Percentiles rank a stretch among this genome's conserved stretches.
These are phyloP conservation scores for Liolophura sinensis DNA, from an alignment of 1,140 invertebrate species.

Conservation along the genomic window DNA sequence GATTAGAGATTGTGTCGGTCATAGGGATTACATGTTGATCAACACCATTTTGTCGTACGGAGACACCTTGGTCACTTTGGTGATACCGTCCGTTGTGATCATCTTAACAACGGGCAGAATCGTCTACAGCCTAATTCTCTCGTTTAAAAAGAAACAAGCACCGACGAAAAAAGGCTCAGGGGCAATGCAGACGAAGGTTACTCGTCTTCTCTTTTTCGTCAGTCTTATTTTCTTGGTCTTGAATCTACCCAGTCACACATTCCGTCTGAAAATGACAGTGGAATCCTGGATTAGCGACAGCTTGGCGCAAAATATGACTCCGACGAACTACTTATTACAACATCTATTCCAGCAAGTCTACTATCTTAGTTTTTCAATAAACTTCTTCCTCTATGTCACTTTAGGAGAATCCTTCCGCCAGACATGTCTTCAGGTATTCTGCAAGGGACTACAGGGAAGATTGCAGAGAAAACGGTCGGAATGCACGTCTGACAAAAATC, in stretches of 20 bases:
- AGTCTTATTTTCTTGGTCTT: slow-evolving; percentile 78
- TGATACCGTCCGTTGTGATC: slow-evolving; percentile 63
- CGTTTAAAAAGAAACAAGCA: background rate
- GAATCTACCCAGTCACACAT: slow-evolving; percentile 69
- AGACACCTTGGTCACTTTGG: slow-evolving; percentile 64
- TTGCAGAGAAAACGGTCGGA: too few species aligned
- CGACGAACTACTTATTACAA: too few species aligned
- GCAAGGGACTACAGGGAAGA: background rate
- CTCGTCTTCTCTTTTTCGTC: slow-evolving; percentile 80
- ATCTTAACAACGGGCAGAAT: slow-evolving; percentile 67
- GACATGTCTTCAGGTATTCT: slow-evolving; percentile 26
- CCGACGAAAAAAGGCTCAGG: background rate
- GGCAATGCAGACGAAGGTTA: slow-evolving; percentile 65
- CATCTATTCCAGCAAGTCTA: slow-evolving; percentile 65
- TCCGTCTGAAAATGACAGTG: slow-evolving; percentile 33
- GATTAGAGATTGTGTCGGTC: slow-evolving; percentile 8
- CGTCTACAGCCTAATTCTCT: slow-evolving; percentile 32
- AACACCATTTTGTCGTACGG: slow-evolving; percentile 63
- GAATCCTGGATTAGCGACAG: slow-evolving; percentile 3
- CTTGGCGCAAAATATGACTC: background rate
- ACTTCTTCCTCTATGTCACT: slow-evolving; percentile 73
- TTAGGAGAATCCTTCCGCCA: slow-evolving; percentile 34
- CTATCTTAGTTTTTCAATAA: slow-evolving; percentile 81
- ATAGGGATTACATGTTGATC: slow-evolving; percentile 23
- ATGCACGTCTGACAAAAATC: too few species aligned